Base-by-base conservation (phyloP, 2,113 vertebrate genomes). In the Scatophagus argus region DNA sequence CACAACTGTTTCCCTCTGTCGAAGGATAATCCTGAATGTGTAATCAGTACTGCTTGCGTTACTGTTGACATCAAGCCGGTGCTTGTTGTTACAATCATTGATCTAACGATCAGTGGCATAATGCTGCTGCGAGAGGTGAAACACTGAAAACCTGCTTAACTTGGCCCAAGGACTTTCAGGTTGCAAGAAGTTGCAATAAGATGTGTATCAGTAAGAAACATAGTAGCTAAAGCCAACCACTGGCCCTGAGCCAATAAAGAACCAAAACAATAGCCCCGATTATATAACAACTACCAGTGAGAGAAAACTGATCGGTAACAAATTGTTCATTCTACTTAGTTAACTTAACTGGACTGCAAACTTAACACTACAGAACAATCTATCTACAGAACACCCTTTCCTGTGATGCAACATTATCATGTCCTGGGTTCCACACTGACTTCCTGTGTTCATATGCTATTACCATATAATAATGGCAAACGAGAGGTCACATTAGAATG, bases 191-290 rank as follows among this genome's bases (percentile, higher is more conserved):
- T 6, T 34, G 14, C 19, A 29, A 32, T 29, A 12, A 23, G 39
- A 32, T 14, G 14, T 51, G 8, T 29, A 39, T 51, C 56, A 43
- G 25, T 41, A 27, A 21, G 5, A 27, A 21, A 66, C 43, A 36
- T n/a, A 2, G 51, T 21, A 55, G 46, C n/a, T 59, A 17, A 78
- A 79, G 36, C 29, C 43, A 80, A 67, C 17, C 64, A 23, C 27
- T 65, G 77, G 58, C 17, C 31, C 9, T n/a, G 11, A 70, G 80
- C 80, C 80, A 76, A 60, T 36, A 55, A 66, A 36, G 6, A 64
- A 56, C 67, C 70, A 44, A 62, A 84, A 85, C 78, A 86, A 81
- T 61, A 38, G 17, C 73, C 11, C 9, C 19, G 5, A 74, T 85
- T 83, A 73, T 31, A 67, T 75, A 84, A 90, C 51, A 51, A 54